These are phyloP conservation scores for Archips crataeganus DNA, from an alignment of 2,888 invertebrate species.

Conservation along the genomic window DNA sequence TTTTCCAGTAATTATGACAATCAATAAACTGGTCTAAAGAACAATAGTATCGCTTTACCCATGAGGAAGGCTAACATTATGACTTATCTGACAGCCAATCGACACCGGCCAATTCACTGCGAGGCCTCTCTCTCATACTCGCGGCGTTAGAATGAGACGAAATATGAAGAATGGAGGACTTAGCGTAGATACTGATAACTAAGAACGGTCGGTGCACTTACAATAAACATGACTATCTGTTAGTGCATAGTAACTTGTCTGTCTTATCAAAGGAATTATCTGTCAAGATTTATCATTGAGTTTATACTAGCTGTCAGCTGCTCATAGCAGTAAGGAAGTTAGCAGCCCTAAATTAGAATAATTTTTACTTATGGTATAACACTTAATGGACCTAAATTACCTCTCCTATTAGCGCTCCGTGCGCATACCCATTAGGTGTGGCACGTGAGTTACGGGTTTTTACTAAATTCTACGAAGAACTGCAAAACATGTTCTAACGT, in stretches of 20 bases:
- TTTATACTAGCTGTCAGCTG: background rate
- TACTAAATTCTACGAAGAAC: too few relatives aligned
- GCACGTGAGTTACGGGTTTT: too few relatives aligned
- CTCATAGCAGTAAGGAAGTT: background rate
- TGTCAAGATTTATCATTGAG: background rate
- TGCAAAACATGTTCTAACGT: too few relatives aligned
- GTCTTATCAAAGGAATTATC: background rate
- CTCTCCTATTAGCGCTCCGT: too few relatives aligned
- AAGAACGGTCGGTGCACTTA: conserved; percentile 29
- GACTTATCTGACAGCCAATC: conserved; percentile 40
- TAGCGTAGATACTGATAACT: conserved; percentile 19
- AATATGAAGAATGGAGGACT: conserved; percentile 21
- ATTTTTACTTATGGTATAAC: too few relatives aligned
- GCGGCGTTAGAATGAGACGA: conserved; percentile 3
- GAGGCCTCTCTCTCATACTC: conserved; percentile 11
- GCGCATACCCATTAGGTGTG: too few relatives aligned
- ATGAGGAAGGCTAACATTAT: conserved; percentile 26
- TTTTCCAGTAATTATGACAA: conserved; percentile 15
- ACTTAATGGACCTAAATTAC: too few relatives aligned
- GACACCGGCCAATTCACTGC: conserved; percentile 23
- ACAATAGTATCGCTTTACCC: conserved; percentile 31
- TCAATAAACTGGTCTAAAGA: conserved; percentile 30
- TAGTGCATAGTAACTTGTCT: background rate
- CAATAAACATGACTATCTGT: background rate
- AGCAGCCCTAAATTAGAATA: too few relatives aligned